Evolutionary conservation across 1,140 invertebrate genomes (phyloP), one percentile per base, ranked within the genome.

Genomic region (Macrobrachium rosenbergii): DNA sequence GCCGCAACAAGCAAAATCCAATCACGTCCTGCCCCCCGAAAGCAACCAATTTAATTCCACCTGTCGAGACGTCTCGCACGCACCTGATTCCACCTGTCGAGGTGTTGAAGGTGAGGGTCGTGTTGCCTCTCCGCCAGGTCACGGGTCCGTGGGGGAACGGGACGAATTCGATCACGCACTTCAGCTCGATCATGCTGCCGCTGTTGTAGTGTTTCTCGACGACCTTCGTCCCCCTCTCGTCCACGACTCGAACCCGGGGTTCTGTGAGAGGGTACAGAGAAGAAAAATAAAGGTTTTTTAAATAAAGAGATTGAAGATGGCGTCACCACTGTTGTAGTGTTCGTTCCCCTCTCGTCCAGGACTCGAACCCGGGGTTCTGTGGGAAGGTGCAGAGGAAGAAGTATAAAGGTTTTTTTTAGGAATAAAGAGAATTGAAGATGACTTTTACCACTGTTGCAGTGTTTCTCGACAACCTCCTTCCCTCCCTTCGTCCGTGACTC

Each of bases 61-160:
- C 84, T 63, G 77, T 87, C 45, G 84, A 2, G 43, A 14, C 21
- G 14, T 73, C 69, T 73, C 3, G 3, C 28, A 37, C 76, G 45
- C 64, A 87, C 84, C 84, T 87, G 84, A 87, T 87, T 37, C 84
- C 84, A 45, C 84, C 84, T 63, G 77, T 87, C 45, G 84, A 87
- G 64, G 77, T 87, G 67, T 87, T 87, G 84, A 59, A 87, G 84
- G 78, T 75, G 28, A 87, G 84, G 52, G 73, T 64, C 43, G 64
- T 73, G 23, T 21, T 37, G 23, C 84, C 84, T 45, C 84, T 80
- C 21, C 84, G 45, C 84, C 84, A 87, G 77, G 84, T 87, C 77
- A 87, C 77, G 10, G 84, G 77, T 0, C 45, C 77, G 58, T 87
- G 84, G 6, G 84, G 84, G 78, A 87, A 87, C 14, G 84, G 84